These are phyloP conservation scores for Gymnothorax reevesii DNA, from an alignment of 2,797 vertebrate species.

Conservation along the genomic window DNA sequence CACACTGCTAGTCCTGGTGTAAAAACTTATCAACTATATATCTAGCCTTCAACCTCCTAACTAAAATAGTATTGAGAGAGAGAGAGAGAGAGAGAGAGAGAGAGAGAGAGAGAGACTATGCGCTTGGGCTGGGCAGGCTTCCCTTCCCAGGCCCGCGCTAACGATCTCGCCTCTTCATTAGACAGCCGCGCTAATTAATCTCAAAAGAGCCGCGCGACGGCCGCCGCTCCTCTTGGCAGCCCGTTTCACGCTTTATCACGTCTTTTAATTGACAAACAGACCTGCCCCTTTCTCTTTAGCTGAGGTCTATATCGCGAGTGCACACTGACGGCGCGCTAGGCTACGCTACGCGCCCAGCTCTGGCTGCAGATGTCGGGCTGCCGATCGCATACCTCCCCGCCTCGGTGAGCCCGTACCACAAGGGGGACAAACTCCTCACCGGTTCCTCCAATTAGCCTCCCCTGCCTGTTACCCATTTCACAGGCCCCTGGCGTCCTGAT, in stretches of 20 bases:
- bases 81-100: conserved; percentile 27
- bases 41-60: too few relatives aligned
- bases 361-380: conserved; percentile 61
- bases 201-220: conserved; percentile 77
- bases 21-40: too few relatives aligned
- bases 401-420: conserved; percentile 53
- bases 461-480: conserved; percentile 29
- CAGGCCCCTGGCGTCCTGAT: neutral
- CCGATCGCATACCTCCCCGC: conserved; percentile 65
- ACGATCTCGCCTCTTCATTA: conserved; percentile 77
- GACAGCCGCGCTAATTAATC: conserved; percentile 80
- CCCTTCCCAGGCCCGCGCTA: conserved; percentile 15
- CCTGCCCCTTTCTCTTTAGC: conserved; percentile 82
- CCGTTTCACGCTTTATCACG: conserved; percentile 85
- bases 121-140: conserved; percentile 21
- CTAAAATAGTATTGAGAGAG: neutral
- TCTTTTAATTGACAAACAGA: conserved; percentile 86
- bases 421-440: conserved; percentile 46
- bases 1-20: too few relatives aligned
- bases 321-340: too few relatives aligned
- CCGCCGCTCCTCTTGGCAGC: conserved; percentile 71
- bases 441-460: conserved; percentile 52
- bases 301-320: conserved; percentile 76
- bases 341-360: conserved; percentile 32
- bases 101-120: conserved; percentile 41